A percentile compares a stretch with the other conserved stretches of the same genome.
Evolutionary conservation across 2,113 vertebrate species (phyloP).

Genomic region (Pipra filicauda): DNA sequence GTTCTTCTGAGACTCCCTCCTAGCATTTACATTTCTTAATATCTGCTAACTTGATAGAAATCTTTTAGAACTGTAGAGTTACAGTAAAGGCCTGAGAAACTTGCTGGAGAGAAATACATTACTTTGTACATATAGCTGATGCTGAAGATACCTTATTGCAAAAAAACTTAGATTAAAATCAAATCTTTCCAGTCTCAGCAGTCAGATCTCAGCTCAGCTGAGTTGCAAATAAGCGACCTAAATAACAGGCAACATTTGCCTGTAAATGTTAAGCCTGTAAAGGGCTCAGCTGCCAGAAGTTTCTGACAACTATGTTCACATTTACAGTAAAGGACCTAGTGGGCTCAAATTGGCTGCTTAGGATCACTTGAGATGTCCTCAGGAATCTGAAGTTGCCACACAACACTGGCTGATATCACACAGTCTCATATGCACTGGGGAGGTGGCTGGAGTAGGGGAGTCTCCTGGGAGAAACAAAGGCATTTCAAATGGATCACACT

Average conservation of each 20-base stretch:
- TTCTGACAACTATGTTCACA: background rate
- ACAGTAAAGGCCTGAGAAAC: background rate
- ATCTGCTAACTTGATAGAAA: background rate
- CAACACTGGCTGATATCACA: rapidly evolving
- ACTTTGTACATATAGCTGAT: background rate
- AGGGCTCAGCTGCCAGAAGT: background rate
- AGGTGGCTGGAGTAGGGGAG: background rate
- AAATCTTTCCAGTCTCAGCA: background rate
- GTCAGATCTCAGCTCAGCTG: background rate
- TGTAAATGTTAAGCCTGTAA: background rate
- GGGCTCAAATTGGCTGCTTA: background rate
- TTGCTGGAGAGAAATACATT: background rate
- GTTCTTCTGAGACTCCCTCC: background rate
- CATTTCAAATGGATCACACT: background rate
- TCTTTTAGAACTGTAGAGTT: background rate
- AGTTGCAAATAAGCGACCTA: background rate
- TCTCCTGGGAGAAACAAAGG: background rate
- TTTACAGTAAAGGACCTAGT: background rate
- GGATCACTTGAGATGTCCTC: background rate
- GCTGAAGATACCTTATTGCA: background rate
- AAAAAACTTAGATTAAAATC: background rate
- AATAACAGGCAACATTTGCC: background rate
- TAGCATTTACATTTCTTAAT: background rate
- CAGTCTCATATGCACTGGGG: background rate
- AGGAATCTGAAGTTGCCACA: background rate